These are phyloP conservation scores for Sepiola atlantica DNA, from an alignment of 2,888 invertebrate species.

Conservation along the genomic window DNA sequence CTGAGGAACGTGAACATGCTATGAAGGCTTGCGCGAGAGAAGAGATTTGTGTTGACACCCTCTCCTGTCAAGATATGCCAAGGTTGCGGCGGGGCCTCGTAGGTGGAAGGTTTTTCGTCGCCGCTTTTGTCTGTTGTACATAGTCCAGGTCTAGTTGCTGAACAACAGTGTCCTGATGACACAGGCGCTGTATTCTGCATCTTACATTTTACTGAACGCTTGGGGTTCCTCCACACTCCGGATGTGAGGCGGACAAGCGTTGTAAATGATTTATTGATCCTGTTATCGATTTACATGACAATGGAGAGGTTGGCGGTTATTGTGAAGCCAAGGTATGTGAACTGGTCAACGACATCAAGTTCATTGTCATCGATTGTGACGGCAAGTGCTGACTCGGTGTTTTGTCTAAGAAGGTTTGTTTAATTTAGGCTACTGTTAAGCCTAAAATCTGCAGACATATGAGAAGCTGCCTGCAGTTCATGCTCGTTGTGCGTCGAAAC, in stretches of 20 bases:
- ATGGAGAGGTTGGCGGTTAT: neutral
- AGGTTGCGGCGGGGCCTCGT: neutral
- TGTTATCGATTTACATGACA: neutral
- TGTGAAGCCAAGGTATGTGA: constrained; percentile 32
- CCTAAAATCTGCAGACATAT: too few species aligned
- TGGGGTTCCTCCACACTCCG: too few species aligned
- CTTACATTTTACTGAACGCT: neutral
- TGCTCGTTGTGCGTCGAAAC: too few species aligned
- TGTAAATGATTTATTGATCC: constrained; percentile 39
- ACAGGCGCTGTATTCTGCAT: neutral
- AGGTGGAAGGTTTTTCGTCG: neutral
- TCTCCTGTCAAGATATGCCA: too few species aligned
- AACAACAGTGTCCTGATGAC: neutral
- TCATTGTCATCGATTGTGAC: constrained; percentile 16
- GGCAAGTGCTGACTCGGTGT: neutral
- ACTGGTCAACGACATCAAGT: constrained; percentile 13
- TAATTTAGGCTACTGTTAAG: too few species aligned
- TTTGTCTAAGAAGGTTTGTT: neutral
- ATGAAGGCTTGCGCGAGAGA: too few species aligned
- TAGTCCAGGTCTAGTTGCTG: too few species aligned
- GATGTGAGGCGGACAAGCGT: constrained; percentile 33
- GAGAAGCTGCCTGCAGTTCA: too few species aligned
- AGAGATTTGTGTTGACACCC: too few species aligned
- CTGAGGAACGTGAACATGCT: too few species aligned
- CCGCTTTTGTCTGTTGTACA: neutral